Evolutionary conservation across 2,888 invertebrate genomes (phyloP), one percentile per base, ranked within the genome.

Genomic region (Anthophora plumipes): DNA sequence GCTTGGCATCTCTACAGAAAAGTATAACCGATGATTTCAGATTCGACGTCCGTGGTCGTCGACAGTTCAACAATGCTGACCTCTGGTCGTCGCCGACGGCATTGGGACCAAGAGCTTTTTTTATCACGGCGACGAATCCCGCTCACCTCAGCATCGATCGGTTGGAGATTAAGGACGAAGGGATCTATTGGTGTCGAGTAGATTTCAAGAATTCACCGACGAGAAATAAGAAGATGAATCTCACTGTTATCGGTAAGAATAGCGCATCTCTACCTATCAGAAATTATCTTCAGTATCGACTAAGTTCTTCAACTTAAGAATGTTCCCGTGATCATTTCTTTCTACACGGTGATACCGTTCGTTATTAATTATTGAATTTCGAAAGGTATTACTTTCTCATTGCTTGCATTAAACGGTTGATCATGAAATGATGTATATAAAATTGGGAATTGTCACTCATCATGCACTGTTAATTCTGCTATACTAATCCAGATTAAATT

Each of bases 11-110:
- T 31, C 39, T 71, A 67, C 54, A 60, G 41, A 54, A 60, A 50
- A 25, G 7, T 59, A 52, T 22, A 73, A 71, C 76, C 50, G 69
- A 73, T 81, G 93, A 57, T 88, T 85, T 67, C 93, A 95, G 95
- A 92, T 95, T 95, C 90, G 95, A 95, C 91, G 94, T 95, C 39
- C 94, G 95, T 70, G 94, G 94, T 22, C 93, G 95, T 43, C 93
- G 95, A 67, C 94, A 94, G 69, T 94, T 95, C 90, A 94, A 93
- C 88, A 94, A 94, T 77, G 95, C 95, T 43, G 94, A 94, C 86
- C 93, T 95, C 67, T 95, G 95, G 95, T 95, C 95, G 64, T 94
- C 95, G 67, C 94, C 95, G 31, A 89, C 91, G 52, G 95, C 94
- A 57, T 94, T 95, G 87, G 95, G 95, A 54, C 93, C 93, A 46